These are phyloP conservation scores for Drosophila sulfurigaster DNA, from an alignment of 1,140 invertebrate species.

Conservation along the genomic window DNA sequence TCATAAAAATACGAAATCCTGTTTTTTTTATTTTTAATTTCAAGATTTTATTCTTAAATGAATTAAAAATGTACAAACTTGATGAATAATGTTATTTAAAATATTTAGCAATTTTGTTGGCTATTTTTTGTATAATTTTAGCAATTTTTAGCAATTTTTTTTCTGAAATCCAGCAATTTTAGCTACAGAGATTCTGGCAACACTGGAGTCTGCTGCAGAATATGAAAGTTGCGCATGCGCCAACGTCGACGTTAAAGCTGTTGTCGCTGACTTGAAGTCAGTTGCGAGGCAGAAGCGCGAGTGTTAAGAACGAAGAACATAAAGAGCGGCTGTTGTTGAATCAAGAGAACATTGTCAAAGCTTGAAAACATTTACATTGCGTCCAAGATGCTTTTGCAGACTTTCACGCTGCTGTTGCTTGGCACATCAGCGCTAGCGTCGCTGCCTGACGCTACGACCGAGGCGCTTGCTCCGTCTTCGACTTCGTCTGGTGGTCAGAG, in stretches of 20 bases:
- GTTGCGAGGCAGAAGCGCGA: conserved; percentile 73
- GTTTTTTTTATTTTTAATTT: no score
- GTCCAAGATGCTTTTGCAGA: conserved; percentile 54
- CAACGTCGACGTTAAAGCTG: conserved; percentile 54
- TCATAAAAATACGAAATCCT: no score
- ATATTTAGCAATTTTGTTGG: no score
- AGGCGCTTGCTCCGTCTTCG: conserved; percentile 8
- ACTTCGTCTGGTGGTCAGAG: not conserved
- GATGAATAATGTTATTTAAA: no score
- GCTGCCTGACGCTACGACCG: conserved; percentile 19
- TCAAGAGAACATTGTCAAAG: not conserved
- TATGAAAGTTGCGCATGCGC: conserved; percentile 82
- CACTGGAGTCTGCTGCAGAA: conserved; percentile 54
- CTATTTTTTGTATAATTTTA: no score
- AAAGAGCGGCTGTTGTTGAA: conserved; percentile 20
- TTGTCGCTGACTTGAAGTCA: conserved; percentile 54
- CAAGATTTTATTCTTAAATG: no score
- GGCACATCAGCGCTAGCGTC: conserved; percentile 16
- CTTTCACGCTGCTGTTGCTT: conserved; percentile 54
- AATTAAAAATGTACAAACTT: no score
- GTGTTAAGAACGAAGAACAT: conserved; percentile 69
- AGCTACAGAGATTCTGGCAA: no score
- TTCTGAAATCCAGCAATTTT: no score
- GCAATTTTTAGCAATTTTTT: no score
- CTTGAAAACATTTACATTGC: not conserved